Evolutionary conservation across 2,888 invertebrate genomes (phyloP).

Genomic region (Nemapogon koenigi): DNA sequence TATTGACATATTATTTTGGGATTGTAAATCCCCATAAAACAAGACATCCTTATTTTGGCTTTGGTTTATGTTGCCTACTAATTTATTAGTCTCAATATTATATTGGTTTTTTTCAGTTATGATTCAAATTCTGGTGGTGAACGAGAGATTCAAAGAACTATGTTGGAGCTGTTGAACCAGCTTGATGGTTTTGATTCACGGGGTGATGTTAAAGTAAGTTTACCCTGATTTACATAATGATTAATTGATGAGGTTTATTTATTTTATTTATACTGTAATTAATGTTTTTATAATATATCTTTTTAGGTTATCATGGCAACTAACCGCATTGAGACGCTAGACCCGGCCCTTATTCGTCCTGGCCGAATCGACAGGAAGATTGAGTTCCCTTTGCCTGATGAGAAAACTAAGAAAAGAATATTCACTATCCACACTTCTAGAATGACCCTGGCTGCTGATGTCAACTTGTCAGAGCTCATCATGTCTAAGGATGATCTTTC

Average conservation of each 20-base stretch:
- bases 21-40: no score
- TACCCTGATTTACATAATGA: neutral
- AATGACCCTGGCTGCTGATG: constrained; percentile 97
- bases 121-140: constrained; percentile 99
- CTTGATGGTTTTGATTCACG: constrained; percentile 97
- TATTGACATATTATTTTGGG: no score
- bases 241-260: constrained; percentile 9
- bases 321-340: constrained; percentile 97
- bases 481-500: constrained; percentile 99
- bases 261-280: constrained; percentile 5
- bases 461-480: constrained; percentile 95
- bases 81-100: no score
- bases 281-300: constrained; percentile 10
- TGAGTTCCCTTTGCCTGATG: constrained; percentile 98
- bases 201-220: constrained; percentile 89
- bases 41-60: no score
- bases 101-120: constrained; percentile 59
- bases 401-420: constrained; percentile 96
- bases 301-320: constrained; percentile 93
- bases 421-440: constrained; percentile 98
- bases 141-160: constrained; percentile 98
- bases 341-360: constrained; percentile 97
- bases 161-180: constrained; percentile 98
- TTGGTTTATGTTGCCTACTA: no score
- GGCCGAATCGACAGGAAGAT: constrained; percentile 99